phyloP scores from a whole-genome alignment of 2,888 invertebrate species.

The Aphodius sticticus region DNA sequence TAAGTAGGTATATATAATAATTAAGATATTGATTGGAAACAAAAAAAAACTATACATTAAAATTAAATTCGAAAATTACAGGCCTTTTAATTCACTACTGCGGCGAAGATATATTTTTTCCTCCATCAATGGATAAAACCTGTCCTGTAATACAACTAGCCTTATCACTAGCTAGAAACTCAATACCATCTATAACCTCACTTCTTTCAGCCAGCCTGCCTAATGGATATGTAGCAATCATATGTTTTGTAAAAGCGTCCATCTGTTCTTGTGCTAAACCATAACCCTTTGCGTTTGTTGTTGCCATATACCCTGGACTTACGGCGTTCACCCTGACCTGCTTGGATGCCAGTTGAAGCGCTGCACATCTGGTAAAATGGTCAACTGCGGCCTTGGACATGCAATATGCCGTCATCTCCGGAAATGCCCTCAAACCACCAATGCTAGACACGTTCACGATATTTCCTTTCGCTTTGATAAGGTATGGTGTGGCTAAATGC shows the following conservation, averaged over 20 bases:
- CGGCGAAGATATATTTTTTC: conserved; percentile 45
- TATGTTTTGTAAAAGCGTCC: conserved; percentile 61
- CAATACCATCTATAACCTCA: conserved; percentile 65
- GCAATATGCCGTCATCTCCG: conserved; percentile 26
- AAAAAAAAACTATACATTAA: neutral
- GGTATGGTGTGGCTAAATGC: conserved; percentile 71
- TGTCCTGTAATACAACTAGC: conserved; percentile 66
- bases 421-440: conserved; percentile 25
- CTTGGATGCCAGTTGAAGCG: conserved; percentile 59
- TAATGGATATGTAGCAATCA: conserved; percentile 65
- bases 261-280: conserved; percentile 25
- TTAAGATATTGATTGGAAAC: neutral
- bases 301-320: conserved; percentile 66
- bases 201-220: conserved; percentile 61
- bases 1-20: too few species aligned
- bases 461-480: conserved; percentile 70
- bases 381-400: conserved; percentile 69
- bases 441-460: conserved; percentile 32
- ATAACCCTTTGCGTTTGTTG: conserved; percentile 43
- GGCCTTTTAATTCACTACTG: neutral
- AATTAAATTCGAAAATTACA: neutral
- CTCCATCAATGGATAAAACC: conserved; percentile 67
- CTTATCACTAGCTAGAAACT: conserved; percentile 65
- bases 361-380: conserved; percentile 66
- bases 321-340: conserved; percentile 64